Conservation (phyloP, 2,888 invertebrate genomes). For the Rhodophaea formosa region DNA sequence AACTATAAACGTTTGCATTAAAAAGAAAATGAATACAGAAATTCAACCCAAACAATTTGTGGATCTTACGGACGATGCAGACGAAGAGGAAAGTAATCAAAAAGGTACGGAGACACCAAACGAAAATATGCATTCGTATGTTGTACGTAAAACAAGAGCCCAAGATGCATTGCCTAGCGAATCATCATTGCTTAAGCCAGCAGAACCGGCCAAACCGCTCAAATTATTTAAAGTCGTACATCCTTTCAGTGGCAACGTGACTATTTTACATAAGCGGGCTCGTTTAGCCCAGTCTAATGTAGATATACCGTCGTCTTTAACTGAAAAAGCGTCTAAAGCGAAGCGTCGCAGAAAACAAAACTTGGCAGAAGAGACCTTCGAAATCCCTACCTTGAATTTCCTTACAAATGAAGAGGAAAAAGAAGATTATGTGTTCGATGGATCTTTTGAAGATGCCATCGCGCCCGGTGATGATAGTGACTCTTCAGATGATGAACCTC, state of each 20-base stretch:
- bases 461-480: constrained; percentile 24
- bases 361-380: neutral
- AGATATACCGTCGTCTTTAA: neutral
- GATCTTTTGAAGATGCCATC: neutral
- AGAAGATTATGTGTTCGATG: neutral
- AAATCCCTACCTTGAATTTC: constrained; percentile 5
- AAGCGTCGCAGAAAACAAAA: constrained; percentile 1
- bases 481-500: constrained; percentile 66
- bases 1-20: constrained; percentile 60
- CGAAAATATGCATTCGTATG: neutral
- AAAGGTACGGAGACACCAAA: too few relatives aligned
- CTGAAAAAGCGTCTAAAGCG: neutral
- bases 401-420: neutral
- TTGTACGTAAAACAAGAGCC: neutral
- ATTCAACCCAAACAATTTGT: constrained; percentile 33
- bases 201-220: constrained; percentile 36
- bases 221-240: constrained; percentile 40
- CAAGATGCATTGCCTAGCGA: neutral
- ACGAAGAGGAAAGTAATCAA: constrained; percentile 21
- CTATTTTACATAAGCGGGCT: constrained; percentile 28
- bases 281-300: constrained; percentile 4
- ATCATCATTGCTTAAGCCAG: neutral
- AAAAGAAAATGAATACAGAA: constrained; percentile 32
- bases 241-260: constrained; percentile 7
- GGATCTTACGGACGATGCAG: constrained; percentile 59